phyloP scores from a whole-genome alignment of 1,140 invertebrate genomes.

The Nautilus pompilius region DNA sequence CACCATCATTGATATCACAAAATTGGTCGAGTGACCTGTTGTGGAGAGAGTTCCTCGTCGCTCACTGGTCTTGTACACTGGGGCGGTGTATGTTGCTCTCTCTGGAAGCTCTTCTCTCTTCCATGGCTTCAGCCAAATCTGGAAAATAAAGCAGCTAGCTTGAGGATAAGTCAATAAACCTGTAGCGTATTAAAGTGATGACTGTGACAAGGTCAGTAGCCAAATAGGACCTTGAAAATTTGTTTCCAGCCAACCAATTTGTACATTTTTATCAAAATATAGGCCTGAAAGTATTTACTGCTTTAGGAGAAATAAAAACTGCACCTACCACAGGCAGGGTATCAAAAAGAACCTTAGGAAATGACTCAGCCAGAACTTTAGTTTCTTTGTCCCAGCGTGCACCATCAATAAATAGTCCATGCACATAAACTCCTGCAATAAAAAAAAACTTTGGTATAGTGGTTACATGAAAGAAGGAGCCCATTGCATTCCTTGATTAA shows the following conservation, averaged over 20 bases:
- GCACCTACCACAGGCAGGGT: constrained; percentile 69
- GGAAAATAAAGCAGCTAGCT: constrained; percentile 3
- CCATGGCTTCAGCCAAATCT: constrained; percentile 51
- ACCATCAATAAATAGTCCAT: constrained; percentile 58
- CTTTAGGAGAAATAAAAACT: background rate
- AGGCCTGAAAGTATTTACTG: background rate
- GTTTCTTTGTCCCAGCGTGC: constrained; percentile 59
- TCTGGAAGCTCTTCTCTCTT: constrained; percentile 43
- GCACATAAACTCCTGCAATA: constrained; percentile 55
- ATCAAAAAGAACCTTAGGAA: constrained; percentile 79
- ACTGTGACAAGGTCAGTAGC: no score
- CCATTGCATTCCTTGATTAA: no score
- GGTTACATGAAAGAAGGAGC: no score
- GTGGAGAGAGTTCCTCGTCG: constrained; percentile 59
- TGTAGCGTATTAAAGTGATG: background rate
- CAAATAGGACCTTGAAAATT: background rate
- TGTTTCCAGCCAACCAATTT: background rate
- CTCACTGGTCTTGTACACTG: constrained; percentile 84
- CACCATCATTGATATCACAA: constrained; percentile 51
- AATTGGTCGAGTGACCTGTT: constrained; percentile 57
- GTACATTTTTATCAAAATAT: background rate
- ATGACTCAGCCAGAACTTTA: constrained; percentile 71
- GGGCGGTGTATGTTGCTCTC: constrained; percentile 67
- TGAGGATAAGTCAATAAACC: background rate
- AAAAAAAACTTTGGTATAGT: background rate